Evolutionary conservation across 2,113 vertebrate species (phyloP), one percentile per base, ranked within the genome.

Genomic region (Chroicocephalus ridibundus): DNA sequence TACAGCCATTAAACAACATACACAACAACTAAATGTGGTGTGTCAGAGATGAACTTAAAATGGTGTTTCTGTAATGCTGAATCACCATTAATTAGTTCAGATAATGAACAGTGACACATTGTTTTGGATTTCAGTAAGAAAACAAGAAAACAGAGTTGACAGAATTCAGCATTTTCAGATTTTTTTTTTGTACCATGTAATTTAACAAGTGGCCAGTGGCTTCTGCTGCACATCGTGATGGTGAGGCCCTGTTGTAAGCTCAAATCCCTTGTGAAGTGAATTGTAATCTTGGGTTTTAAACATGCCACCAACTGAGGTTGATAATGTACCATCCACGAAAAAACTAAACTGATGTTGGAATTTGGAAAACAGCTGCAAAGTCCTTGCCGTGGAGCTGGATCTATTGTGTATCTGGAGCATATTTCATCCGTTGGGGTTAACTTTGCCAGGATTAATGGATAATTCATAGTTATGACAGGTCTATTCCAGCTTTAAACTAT

Each of bases 11-110:
- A 86, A 96, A 83, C 34, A 61, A 29, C 46, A 83, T 27, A 54
- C 15, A 51, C 17, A 79, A 46, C 38, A 66, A 52, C 51, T 86
- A 86, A 93, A 85, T 49, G 61, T 84, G 24, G 29, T 72, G 32
- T 94, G 77, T 92, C 89, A 96, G 90, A 86, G 82, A 70, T 57
- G 31, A 97, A 88, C 60, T 80, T 77, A 76, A 96, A 96, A 93
- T 85, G 81, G 57, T 77, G 75, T 76, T 97, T 94, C 94, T 94
- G 72, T 69, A 77, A 77, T 75, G 82, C 70, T 8, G 10, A 70
- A 78, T 85, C 91, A 81, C 87, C 25, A 49, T 69, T 15, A 95
- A 78, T 91, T 95, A 91, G 11, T 65, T 82, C 49, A 81, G 60
- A 61, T 29, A 92, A 81, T 46, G 93, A 94, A 61, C 76, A 57